Conservation (phyloP, 2,888 invertebrate genomes). For the Willowsia nigromaculata region DNA sequence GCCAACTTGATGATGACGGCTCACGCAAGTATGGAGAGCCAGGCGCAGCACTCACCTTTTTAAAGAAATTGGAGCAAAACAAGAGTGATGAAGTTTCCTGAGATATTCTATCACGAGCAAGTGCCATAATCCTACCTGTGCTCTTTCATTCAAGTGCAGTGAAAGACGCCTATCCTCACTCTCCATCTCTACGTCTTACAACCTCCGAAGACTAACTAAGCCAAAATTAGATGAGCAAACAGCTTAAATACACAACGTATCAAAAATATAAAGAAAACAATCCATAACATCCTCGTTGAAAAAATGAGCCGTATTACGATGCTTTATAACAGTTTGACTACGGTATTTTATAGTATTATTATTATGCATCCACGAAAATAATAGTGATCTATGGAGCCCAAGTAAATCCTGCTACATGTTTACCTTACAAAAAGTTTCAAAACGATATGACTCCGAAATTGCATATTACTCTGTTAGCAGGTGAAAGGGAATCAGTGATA, state of each 20-base stretch:
- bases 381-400: background rate
- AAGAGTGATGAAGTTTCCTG: background rate
- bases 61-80: slow-evolving; percentile 1
- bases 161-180: background rate
- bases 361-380: background rate
- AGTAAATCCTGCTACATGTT: background rate
- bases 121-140: background rate
- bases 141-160: background rate
- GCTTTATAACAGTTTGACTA: background rate
- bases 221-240: background rate
- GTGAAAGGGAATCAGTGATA: background rate
- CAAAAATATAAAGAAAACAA: background rate
- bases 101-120: background rate
- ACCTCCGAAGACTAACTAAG: slow-evolving; percentile 45
- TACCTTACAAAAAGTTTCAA: slow-evolving; percentile 13
- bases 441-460: background rate
- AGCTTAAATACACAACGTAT: slow-evolving; percentile 37
- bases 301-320: background rate
- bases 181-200: slow-evolving; percentile 28
- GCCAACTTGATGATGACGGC: slow-evolving; percentile 77
- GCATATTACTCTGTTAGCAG: background rate
- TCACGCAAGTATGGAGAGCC: slow-evolving; percentile 78
- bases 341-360: background rate
- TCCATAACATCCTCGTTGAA: background rate
- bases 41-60: slow-evolving; percentile 74